A percentile compares a stretch with the other conserved stretches of the same genome.
These are phyloP conservation scores for Pasiphila rectangulata DNA, from an alignment of 2,888 invertebrate species.

Conservation along the genomic window DNA sequence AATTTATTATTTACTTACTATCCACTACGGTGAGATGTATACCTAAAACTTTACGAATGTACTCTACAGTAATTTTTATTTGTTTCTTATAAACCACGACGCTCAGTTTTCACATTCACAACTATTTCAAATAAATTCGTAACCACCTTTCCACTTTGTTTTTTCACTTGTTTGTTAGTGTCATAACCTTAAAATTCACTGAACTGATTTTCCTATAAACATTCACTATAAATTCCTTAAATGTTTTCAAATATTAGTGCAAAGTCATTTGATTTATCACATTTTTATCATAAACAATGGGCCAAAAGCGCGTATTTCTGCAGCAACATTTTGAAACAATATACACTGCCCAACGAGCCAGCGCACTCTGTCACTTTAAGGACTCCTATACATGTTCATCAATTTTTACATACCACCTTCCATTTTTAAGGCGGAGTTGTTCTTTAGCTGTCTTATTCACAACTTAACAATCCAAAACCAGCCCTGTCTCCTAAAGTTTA, in stretches of 20 bases:
- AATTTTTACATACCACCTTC: constrained; percentile 82
- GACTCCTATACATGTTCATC: constrained; percentile 81
- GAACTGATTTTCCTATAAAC: constrained; percentile 8
- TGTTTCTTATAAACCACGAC: neutral
- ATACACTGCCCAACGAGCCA: constrained; percentile 79
- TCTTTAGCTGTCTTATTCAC: constrained; percentile 59
- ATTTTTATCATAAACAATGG: constrained; percentile 78
- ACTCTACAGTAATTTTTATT: no score
- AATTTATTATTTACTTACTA: no score
- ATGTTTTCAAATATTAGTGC: constrained; percentile 59
- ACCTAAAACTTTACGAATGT: no score
- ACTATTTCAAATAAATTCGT: constrained; percentile 6
- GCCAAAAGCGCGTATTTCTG: constrained; percentile 61
- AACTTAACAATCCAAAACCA: constrained; percentile 30
- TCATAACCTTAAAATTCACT: constrained; percentile 6
- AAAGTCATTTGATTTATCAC: constrained; percentile 79
- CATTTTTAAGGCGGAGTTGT: constrained; percentile 81
- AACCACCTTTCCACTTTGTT: constrained; percentile 9
- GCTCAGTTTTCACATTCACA: constrained; percentile 11
- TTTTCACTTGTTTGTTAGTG: constrained; percentile 9
- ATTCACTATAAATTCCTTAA: constrained; percentile 29
- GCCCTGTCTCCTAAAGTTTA: neutral
- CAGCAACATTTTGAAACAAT: constrained; percentile 78
- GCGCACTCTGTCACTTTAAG: constrained; percentile 81
- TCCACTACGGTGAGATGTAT: no score